These are phyloP conservation scores for Lutjanus erythropterus DNA, from an alignment of 2,113 vertebrate genomes.

Conservation along the genomic window DNA sequence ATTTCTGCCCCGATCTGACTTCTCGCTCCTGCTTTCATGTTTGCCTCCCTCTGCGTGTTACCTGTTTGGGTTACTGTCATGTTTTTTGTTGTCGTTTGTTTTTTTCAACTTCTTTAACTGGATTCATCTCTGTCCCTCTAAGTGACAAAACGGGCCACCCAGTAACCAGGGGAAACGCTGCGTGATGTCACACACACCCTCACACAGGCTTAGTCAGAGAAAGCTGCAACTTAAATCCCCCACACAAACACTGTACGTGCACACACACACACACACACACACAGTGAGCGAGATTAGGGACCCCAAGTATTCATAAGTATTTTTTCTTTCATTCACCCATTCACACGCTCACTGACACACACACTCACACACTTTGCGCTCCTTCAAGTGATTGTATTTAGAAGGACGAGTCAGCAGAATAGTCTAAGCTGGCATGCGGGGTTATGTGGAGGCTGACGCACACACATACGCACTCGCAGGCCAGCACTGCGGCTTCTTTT, in stretches of 20 bases:
- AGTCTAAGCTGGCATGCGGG: slow-evolving; percentile 63
- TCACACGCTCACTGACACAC: slow-evolving; percentile 28
- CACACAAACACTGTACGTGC: slow-evolving; percentile 32
- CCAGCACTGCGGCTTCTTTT: slow-evolving; percentile 53
- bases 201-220: slow-evolving; percentile 63
- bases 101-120: not conserved
- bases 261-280: slow-evolving; percentile 11
- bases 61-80: not conserved
- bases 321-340: slow-evolving; percentile 43
- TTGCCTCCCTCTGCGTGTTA: not conserved
- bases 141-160: slow-evolving; percentile 28
- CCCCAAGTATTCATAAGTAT: slow-evolving; percentile 52
- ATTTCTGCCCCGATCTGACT: not conserved
- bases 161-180: slow-evolving; percentile 61
- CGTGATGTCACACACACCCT: slow-evolving; percentile 60
- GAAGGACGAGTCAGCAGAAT: slow-evolving; percentile 73
- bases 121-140: slow-evolving; percentile 15
- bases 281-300: slow-evolving; percentile 42
- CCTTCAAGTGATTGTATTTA: slow-evolving; percentile 62
- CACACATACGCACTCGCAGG: slow-evolving; percentile 9
- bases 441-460: slow-evolving; percentile 55
- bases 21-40: slow-evolving; percentile 11
- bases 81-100: not conserved
- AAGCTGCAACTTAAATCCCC: slow-evolving; percentile 45
- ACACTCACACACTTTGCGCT: slow-evolving; percentile 26